Conservation (phyloP, 2,797 vertebrate genomes). For the Micrastur ruficollis region DNA sequence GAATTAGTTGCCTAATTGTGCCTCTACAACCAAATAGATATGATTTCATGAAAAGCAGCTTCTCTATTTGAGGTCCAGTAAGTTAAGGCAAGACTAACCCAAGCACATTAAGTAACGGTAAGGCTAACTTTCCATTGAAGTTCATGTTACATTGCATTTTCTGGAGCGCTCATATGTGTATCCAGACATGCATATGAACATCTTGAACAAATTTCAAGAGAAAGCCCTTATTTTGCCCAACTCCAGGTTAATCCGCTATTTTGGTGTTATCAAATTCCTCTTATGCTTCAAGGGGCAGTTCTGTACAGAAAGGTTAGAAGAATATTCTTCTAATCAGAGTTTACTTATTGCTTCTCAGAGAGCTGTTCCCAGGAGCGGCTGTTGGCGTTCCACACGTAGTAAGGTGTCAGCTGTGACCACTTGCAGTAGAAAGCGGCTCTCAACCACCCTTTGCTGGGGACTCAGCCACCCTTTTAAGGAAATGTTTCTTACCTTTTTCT, state of each 20-base stretch:
- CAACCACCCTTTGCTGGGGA: background rate
- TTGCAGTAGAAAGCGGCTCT: background rate
- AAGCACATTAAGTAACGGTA: background rate
- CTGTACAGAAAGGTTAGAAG: background rate
- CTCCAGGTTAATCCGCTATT: background rate
- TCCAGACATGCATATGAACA: background rate
- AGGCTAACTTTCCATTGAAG: background rate
- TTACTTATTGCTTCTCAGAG: background rate
- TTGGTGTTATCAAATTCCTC: background rate
- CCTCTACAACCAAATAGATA: background rate
- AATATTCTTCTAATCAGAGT: background rate
- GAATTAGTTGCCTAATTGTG: background rate
- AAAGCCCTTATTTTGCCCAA: background rate
- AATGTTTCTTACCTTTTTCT: background rate
- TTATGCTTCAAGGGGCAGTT: background rate
- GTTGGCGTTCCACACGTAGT: fast-evolving
- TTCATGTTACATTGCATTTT: background rate
- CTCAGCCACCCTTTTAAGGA: background rate
- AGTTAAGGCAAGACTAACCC: background rate
- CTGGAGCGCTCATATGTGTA: background rate
- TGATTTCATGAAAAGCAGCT: background rate
- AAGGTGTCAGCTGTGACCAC: background rate
- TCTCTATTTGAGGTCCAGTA: background rate
- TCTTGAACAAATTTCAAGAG: background rate
- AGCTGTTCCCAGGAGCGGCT: background rate